phyloP scores from a whole-genome alignment of 2,113 vertebrate species.

The Pteropus alecto region DNA sequence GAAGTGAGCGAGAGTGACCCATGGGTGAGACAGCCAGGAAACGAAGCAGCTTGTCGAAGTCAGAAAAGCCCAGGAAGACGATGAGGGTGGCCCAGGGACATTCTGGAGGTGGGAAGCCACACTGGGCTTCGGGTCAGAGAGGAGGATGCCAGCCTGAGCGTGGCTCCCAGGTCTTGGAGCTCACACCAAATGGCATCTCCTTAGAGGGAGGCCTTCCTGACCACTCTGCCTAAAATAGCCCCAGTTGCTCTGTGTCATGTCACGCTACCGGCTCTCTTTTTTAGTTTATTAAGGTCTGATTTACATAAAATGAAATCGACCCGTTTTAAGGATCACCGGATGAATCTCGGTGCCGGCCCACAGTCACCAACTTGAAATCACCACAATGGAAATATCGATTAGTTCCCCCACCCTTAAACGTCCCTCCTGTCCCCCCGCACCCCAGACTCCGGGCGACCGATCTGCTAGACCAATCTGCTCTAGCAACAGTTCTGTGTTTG shows the following conservation, averaged over 20 bases:
- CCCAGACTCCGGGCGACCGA: background rate
- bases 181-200: background rate
- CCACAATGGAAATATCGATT: accelerated
- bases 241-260: too few relatives aligned
- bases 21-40: conserved; percentile 40
- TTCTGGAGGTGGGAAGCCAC: background rate
- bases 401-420: accelerated
- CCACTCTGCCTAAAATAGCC: background rate
- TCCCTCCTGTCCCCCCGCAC: accelerated
- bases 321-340: background rate
- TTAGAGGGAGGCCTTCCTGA: background rate
- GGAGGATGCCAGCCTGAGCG: accelerated
- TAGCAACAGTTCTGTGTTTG: background rate
- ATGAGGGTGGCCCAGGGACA: background rate
- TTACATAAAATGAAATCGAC: background rate
- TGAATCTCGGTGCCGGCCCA: background rate
- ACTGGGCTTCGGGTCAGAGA: background rate
- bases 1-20: background rate
- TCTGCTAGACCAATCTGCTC: background rate
- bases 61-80: conserved; percentile 8
- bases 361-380: background rate
- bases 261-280: background rate
- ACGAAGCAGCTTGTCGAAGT: background rate
- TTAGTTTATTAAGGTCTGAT: background rate
- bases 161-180: background rate